Evolutionary conservation across 1,140 invertebrate species (phyloP).

Genomic region (Pygmarrhopalites habei): DNA sequence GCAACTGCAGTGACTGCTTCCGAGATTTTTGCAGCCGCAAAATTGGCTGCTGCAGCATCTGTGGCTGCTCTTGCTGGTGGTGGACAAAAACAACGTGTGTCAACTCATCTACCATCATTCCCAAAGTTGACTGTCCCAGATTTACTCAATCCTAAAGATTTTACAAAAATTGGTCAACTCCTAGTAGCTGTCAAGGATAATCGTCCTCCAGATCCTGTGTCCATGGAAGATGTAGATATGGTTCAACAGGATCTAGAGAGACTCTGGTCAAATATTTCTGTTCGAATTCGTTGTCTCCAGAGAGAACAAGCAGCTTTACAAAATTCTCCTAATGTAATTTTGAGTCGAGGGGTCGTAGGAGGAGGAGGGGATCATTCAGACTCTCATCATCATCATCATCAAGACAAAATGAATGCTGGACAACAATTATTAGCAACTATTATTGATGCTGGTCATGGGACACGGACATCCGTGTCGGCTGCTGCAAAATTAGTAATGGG

Average conservation of each 20-base stretch:
- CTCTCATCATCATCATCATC: constrained; percentile 30
- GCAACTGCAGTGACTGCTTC: constrained; percentile 8
- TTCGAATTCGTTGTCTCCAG: constrained; percentile 65
- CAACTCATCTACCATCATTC: constrained; percentile 10
- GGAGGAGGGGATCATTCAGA: constrained; percentile 35
- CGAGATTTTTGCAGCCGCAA: constrained; percentile 14
- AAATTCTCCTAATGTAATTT: constrained; percentile 48
- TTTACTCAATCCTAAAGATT: constrained; percentile 18
- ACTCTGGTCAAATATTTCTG: constrained; percentile 68
- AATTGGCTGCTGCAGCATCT: background rate
- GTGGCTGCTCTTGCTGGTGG: background rate
- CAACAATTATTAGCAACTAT: too few relatives aligned
- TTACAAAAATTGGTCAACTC: constrained; percentile 29
- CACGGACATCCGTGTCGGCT: constrained; percentile 35
- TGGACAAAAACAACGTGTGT: too few relatives aligned
- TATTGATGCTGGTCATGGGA: constrained; percentile 36
- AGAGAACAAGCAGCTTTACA: constrained; percentile 64
- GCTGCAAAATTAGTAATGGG: constrained; percentile 36
- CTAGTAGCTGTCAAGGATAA: constrained; percentile 22
- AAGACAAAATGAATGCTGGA: constrained; percentile 37
- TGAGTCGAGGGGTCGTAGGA: background rate
- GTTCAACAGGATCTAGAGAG: constrained; percentile 83
- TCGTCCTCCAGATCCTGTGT: constrained; percentile 3
- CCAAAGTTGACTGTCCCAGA: constrained; percentile 19
- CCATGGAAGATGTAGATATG: constrained; percentile 73